phyloP scores from a whole-genome alignment of 2,797 vertebrate species.

The Ataeniobius toweri region DNA sequence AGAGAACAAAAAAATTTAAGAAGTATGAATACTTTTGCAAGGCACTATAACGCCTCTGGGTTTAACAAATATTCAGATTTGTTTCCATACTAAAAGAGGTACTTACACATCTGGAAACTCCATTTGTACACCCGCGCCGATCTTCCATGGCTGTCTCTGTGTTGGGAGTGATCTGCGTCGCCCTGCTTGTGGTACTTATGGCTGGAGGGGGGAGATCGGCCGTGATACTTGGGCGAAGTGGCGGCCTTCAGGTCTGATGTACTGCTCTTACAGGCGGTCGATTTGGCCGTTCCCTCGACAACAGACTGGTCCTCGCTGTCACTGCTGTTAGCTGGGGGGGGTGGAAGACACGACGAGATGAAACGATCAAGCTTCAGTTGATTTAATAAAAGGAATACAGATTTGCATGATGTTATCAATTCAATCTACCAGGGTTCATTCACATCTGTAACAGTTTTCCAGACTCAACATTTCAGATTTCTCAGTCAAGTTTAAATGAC shows the following conservation, averaged over 20 bases:
- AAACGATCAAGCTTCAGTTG: not conserved
- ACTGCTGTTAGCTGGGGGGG: constrained; percentile 80
- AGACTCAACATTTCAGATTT: too few relatives aligned
- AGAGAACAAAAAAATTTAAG: not conserved
- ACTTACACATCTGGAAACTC: constrained; percentile 87
- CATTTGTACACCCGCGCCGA: constrained; percentile 81
- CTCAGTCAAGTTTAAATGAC: too few relatives aligned
- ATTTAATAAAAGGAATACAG: not conserved
- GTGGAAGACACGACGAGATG: not conserved
- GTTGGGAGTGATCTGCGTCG: constrained; percentile 72
- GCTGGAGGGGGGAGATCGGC: constrained; percentile 77
- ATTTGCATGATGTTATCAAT: too few relatives aligned
- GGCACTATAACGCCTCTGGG: too few relatives aligned
- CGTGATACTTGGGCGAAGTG: constrained; percentile 74
- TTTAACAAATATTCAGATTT: too few relatives aligned
- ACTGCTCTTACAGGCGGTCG: constrained; percentile 71
- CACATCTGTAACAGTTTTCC: too few relatives aligned
- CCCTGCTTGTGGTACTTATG: constrained; percentile 82
- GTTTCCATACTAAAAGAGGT: not conserved
- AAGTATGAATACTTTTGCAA: not conserved
- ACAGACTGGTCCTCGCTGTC: constrained; percentile 86
- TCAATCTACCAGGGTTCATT: too few relatives aligned
- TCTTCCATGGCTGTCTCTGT: constrained; percentile 72
- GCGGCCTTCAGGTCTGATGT: constrained; percentile 71
- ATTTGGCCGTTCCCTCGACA: constrained; percentile 77